Base-by-base conservation (phyloP, 2,797 vertebrate species). In the Rhodeus uyekii region DNA sequence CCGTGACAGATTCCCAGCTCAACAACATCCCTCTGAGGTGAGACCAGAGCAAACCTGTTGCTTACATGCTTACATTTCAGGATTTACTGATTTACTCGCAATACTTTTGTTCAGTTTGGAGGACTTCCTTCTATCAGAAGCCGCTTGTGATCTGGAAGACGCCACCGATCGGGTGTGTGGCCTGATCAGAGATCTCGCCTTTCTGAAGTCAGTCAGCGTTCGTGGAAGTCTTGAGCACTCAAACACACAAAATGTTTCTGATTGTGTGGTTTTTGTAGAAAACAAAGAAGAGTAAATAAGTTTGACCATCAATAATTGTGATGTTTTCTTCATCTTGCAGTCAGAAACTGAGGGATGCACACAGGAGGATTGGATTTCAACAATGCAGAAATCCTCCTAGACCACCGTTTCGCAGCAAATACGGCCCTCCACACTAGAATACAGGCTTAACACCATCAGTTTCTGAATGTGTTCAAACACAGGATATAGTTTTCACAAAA, bases 121-220 rank as follows among this genome's bases (percentile, higher is more conserved):
- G 24, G 42, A 58, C 46, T 46, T 61, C 48, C 44, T n/a, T n/a
- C 32, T 74, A 3, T 63, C 48, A 32, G 80, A 87, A 84, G 10
- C 8, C 0, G 5, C 44, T 27, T 39, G 55, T 44, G 65, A 83
- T 29, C 81, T 85, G 61, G 94, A 96, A 86, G 96, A 97, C 0
- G 95, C 93, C 2, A 93, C 96, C 8, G 87, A 92, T 7, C 88
- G 94, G 1, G 82, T 98, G 64, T 90, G 90, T 2, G 96, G 96
- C 12, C 94, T 98, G 0, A 91, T 96, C 77, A 64, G 88, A 50
- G 97, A 98, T 85, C 94, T 98, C 50, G 95, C 96, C 76, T 94
- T 92, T 78, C 89, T 98, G 8, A 98, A 97, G 97, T 98, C 79
- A 93, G 95, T 89, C n/a, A 19, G 22, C 22, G 42, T 18, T 76